Conservation (phyloP, 64 coral and sea anemone genomes). For the Acropora tenuis region DNA sequence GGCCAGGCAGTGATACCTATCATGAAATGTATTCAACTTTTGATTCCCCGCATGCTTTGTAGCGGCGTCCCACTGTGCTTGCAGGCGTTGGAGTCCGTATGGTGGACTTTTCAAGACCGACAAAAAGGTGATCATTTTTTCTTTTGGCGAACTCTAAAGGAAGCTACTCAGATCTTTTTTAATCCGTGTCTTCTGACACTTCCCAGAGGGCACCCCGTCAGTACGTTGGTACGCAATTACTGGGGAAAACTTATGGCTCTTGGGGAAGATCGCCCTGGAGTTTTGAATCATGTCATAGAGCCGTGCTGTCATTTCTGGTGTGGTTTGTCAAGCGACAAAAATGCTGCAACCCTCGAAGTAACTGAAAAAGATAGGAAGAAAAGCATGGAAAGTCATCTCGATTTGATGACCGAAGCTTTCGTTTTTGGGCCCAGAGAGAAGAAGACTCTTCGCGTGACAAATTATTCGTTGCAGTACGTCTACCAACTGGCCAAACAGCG, state of each 20-base stretch:
- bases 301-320: constrained; percentile 81
- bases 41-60: constrained; percentile 60
- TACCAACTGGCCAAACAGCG: constrained; percentile 48
- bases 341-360: neutral
- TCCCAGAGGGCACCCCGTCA: constrained; percentile 59
- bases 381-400: constrained; percentile 43
- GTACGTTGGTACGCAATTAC: constrained; percentile 64
- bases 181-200: constrained; percentile 70
- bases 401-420: constrained; percentile 56
- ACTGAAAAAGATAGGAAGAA: constrained; percentile 12
- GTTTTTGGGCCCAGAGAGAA: constrained; percentile 67
- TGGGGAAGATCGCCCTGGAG: constrained; percentile 75
- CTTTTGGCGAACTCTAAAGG: constrained; percentile 73
- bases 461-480: constrained; percentile 67
- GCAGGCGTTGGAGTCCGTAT: constrained; percentile 67
- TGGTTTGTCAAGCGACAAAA: neutral
- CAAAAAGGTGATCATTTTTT: constrained; percentile 49
- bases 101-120: constrained; percentile 66
- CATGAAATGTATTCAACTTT: constrained; percentile 63
- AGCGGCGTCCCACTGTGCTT: constrained; percentile 33
- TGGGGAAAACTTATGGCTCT: constrained; percentile 50
- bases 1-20: constrained; percentile 53
- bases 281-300: constrained; percentile 74
- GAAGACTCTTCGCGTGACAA: constrained; percentile 58
- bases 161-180: constrained; percentile 67